Evolutionary conservation across 2,113 vertebrate genomes (phyloP), one percentile per base, ranked within the genome.

Genomic region (Anser cygnoides): DNA sequence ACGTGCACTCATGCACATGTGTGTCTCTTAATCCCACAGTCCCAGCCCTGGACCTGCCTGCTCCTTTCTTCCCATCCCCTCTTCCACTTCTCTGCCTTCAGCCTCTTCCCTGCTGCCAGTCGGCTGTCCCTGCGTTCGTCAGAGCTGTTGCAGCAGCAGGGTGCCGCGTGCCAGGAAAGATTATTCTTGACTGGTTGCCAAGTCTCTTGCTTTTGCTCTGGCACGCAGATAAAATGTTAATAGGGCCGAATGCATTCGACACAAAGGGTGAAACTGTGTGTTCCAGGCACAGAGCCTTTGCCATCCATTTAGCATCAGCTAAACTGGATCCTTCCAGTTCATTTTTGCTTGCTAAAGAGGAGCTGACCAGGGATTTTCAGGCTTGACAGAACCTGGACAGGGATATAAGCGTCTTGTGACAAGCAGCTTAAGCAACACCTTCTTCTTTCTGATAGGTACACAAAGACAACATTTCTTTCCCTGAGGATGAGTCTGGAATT

Each of bases 141-240:
- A n/a, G 74, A 87, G 75, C 19, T 91, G 39, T 84, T 93, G 79
- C 74, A 93, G 73, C 49, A 62, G 78, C 82, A 66, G 70, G 55
- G 52, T 35, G 21, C 63, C 0, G 0, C 0, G 7, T 92, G 93
- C 92, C 86, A 96, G 83, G 65, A 83, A 89, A 93, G 67, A 88
- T 91, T 88, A 86, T 46, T 89, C 67, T 57, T 96, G 92, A 79
- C 74, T 79, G 59, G 66, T 94, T 95, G 93, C 94, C 96, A 97
- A 46, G 86, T 35, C 90, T 91, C 44, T 58, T 80, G 49, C 74
- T 91, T 71, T 92, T 79, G 72, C 82, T 88, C 39, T 87, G 91
- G 86, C 87, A 89, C 3, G 1, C 37, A 79, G 91, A 93, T 92
- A 55, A 95, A 95, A 94, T 92, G 91, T 95, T 94, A 95, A 94